A percentile compares a stretch with the other conserved stretches of the same genome.
phyloP scores from a whole-genome alignment of 2,797 vertebrate species.

The Gambelia wislizenii region DNA sequence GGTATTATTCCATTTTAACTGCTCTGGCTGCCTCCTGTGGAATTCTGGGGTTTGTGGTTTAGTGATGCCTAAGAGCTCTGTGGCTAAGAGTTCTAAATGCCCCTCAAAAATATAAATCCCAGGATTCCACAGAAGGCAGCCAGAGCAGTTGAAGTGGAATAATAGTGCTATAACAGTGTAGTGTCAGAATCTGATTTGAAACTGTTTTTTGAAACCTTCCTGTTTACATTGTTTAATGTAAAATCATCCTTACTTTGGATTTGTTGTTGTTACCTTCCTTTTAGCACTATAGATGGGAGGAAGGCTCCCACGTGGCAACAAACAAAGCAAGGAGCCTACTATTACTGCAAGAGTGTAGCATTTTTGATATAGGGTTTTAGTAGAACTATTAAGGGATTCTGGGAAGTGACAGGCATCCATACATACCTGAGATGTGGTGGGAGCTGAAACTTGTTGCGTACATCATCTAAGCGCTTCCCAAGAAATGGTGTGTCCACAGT shows the following conservation, averaged over 20 bases:
- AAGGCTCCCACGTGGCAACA: not conserved
- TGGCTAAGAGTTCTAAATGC: too few species aligned
- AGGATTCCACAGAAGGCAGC: too few species aligned
- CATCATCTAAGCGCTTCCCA: constrained; percentile 88
- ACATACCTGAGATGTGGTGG: constrained; percentile 92
- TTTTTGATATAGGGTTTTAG: not conserved
- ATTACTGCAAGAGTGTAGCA: not conserved
- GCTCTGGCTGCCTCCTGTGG: too few species aligned
- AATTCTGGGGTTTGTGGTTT: too few species aligned
- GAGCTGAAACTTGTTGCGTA: constrained; percentile 92
- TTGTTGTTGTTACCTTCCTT: not conserved
- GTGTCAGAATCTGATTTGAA: too few species aligned
- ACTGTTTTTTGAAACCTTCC: not conserved
- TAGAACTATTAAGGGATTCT: not conserved
- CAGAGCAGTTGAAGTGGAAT: too few species aligned
- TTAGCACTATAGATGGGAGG: not conserved
- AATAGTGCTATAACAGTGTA: too few species aligned
- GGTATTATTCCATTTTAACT: too few species aligned
- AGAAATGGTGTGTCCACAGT: constrained; percentile 94
- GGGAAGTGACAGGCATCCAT: not conserved
- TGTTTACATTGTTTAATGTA: not conserved
- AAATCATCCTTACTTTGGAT: not conserved
- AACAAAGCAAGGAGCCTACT: not conserved
- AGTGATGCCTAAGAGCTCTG: too few species aligned
- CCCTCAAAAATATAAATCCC: too few species aligned